Base-by-base conservation (phyloP, 2,113 vertebrate species). In the Cepphus grylle region DNA sequence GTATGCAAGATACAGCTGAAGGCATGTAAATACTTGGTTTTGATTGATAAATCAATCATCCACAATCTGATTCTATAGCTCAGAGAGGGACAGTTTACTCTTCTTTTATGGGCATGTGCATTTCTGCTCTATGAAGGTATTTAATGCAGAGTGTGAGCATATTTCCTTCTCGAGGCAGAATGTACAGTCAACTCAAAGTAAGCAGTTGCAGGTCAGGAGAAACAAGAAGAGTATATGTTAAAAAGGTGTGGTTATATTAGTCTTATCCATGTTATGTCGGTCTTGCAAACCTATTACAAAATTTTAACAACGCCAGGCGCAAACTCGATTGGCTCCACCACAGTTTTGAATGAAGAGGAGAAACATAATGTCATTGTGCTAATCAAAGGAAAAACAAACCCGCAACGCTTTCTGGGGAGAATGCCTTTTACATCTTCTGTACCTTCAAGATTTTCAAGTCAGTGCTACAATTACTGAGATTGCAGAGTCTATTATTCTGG, bases 1-100 rank as follows among this genome's bases (percentile, higher is more conserved):
- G 71, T 84, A n/a, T 88, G 92, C 92, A 97, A 97, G 88, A 82
- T 84, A 77, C 73, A 96, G 62, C 93, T 82, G 94, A 97, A 94
- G 71, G 42, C 90, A 91, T 56, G 71, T 38, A 70, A 97, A 94
- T 63, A 67, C 77, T 96, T 79, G 72, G 18, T 88, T 91, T 85
- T 88, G 72, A 94, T 47, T 96, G 85, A 96, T 94, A 96, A 95
- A 96, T 88, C 66, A 91, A 66, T 92, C 92, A 96, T 78, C 81
- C 70, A 79, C 52, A 77, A 40, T 61, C 50, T 90, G 83, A 94
- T 81, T 81, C 45, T 78, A 53, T 50, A 77, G n/a, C 53, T 78
- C 73, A 79, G 58, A 95, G 85, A 88, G 47, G 63, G 36, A 17
- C 36, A 66, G 73, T 88, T 96, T 77, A 69, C n/a, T 94, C 78